phyloP scores from a whole-genome alignment of 2,888 invertebrate genomes.

The Acanthoscelides obtectus region DNA sequence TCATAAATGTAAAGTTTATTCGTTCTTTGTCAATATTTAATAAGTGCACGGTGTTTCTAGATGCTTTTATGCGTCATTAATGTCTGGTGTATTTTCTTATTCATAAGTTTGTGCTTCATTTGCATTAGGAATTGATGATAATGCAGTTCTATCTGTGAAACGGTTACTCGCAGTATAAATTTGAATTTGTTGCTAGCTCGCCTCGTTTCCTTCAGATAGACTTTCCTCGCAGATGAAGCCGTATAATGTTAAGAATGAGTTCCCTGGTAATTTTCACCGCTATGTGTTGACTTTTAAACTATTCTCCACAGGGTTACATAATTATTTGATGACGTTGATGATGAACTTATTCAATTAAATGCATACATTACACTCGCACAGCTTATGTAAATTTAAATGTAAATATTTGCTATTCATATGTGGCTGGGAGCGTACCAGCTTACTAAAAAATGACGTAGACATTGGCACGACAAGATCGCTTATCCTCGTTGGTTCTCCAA shows the following conservation, averaged over 20 bases:
- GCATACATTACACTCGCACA: too few relatives aligned
- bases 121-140: constrained; percentile 8
- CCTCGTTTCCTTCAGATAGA: not conserved
- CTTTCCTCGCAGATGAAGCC: not conserved
- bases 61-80: not conserved
- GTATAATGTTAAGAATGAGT: not conserved
- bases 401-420: too few relatives aligned
- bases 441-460: too few relatives aligned
- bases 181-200: not conserved
- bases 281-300: not conserved
- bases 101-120: constrained; percentile 2
- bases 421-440: too few relatives aligned
- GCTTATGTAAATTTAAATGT: too few relatives aligned
- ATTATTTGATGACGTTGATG: too few relatives aligned
- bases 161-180: not conserved
- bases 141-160: not conserved
- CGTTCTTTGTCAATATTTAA: not conserved
- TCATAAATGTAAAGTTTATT: not conserved
- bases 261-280: not conserved
- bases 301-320: not conserved
- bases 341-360: too few relatives aligned
- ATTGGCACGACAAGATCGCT: too few relatives aligned
- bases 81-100: constrained; percentile 2
- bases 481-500: too few relatives aligned
- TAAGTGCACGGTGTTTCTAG: not conserved